A percentile compares a stretch with the other conserved stretches of the same genome.
These are phyloP conservation scores for Podargus strigoides DNA, from an alignment of 2,797 vertebrate genomes.

Conservation along the genomic window DNA sequence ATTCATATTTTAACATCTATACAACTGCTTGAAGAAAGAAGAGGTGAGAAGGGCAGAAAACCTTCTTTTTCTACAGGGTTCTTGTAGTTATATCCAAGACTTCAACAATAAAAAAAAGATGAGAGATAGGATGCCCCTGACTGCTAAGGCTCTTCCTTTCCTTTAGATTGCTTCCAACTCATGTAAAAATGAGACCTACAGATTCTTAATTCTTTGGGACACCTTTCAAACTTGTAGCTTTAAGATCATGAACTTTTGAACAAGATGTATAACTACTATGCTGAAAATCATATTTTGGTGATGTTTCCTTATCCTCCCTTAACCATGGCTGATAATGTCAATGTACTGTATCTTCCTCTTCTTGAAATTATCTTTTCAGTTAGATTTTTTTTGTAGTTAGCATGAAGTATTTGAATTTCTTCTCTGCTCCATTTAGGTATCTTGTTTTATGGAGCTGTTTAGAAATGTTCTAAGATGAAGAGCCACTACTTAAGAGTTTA, in stretches of 20 bases:
- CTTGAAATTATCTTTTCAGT: neutral
- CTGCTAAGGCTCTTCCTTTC: constrained; percentile 17
- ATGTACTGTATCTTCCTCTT: neutral
- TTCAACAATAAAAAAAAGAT: constrained; percentile 50
- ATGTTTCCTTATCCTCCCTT: neutral
- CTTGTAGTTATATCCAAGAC: constrained; percentile 38
- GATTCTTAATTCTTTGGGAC: neutral
- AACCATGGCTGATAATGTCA: neutral
- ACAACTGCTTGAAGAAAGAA: constrained; percentile 28
- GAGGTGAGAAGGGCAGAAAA: constrained; percentile 63
- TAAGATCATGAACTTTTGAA: neutral
- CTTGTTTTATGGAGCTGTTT: neutral
- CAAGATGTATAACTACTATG: neutral
- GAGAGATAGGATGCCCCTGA: constrained; percentile 34
- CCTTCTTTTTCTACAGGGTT: constrained; percentile 7
- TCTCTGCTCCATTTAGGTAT: neutral
- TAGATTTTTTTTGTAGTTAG: neutral
- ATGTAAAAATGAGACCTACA: neutral
- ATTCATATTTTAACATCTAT: constrained; percentile 25
- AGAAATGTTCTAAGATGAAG: neutral
- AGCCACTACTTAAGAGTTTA: accelerated
- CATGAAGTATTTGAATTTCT: neutral
- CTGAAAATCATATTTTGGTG: neutral
- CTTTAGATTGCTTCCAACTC: constrained; percentile 1
- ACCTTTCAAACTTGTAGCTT: neutral